Base-by-base conservation (phyloP, 2,888 invertebrate species). In the Belgica antarctica region DNA sequence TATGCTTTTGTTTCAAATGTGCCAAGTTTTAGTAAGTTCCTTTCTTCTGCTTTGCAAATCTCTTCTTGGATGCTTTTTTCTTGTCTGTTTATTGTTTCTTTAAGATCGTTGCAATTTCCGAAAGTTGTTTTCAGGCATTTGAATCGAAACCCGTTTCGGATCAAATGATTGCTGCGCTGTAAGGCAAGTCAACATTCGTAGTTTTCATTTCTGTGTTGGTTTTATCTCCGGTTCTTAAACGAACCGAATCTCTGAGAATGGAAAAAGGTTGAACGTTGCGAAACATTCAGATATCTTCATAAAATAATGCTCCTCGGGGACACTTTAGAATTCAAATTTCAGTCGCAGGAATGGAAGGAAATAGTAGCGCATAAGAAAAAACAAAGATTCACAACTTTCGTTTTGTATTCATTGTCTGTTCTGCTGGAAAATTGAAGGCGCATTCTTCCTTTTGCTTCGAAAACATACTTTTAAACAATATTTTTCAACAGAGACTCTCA, bases 221-320 rank as follows among this genome's bases (percentile, higher is more conserved):
- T 52, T 52, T 52, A 52, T 52, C 52, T 22, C 22, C 22, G 52
- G 22, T 52, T 22, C n/a, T 52, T 17, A 52, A n/a, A 52, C 17
- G 22, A 22, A 17, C 41, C 22, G 19, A 52, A 52, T 17, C 22
- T 22, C 15, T n/a, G 15, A 41, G 15, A 41, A n/a, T 7, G 41
- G 17, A 52, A 52, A 52, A 52, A 52, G 52, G 52, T 52, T 52
- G 17, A 22, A 22, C 10, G 24, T 66, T 41, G 47, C 27, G 46
- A 57, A 57, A 31, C 68, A 27, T 34, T 57, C 68, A 47, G 68
- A 69, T 68, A 71, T 69, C 71, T 61, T 62, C 69, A 71, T 71
- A 69, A 71, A 71, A 71, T 71, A 71, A 62, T 61, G 62, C 71
- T 62, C 71, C 71, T 69, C 62, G 62, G 71, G 71, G 71, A 71